A percentile compares a stretch with the other conserved stretches of the same genome.
These are phyloP conservation scores for Plutella xylostella DNA, from an alignment of 2,888 invertebrate species.

Conservation along the genomic window DNA sequence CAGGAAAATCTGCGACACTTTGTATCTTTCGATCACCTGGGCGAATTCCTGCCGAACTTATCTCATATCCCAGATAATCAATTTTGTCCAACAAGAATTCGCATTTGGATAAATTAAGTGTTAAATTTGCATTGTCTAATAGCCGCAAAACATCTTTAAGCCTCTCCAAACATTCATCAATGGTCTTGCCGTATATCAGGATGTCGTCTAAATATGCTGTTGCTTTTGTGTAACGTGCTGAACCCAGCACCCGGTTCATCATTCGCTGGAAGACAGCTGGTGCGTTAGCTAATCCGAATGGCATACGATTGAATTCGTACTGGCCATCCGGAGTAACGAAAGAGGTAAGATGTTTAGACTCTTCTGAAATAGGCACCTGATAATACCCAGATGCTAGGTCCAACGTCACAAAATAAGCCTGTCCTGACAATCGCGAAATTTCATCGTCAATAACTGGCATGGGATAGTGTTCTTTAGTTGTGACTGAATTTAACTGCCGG, in stretches of 20 bases:
- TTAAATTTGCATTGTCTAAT: slow-evolving; percentile 20
- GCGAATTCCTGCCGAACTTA: slow-evolving; percentile 20
- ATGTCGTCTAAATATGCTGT: slow-evolving; percentile 17
- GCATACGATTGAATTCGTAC: slow-evolving; percentile 27
- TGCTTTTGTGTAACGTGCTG: neutral
- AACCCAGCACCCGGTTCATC: neutral
- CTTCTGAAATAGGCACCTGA: slow-evolving; percentile 8
- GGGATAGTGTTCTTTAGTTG: slow-evolving; percentile 8
- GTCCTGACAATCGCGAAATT: slow-evolving; percentile 6
- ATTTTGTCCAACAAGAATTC: slow-evolving; percentile 21
- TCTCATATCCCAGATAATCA: slow-evolving; percentile 27
- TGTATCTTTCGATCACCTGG: slow-evolving; percentile 23
- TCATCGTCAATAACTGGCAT: slow-evolving; percentile 12
- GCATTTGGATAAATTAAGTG: slow-evolving; percentile 26
- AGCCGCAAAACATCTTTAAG: slow-evolving; percentile 15
- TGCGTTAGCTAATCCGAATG: slow-evolving; percentile 31
- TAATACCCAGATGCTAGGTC: slow-evolving; percentile 11
- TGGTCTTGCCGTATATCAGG: slow-evolving; percentile 11
- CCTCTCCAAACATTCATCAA: slow-evolving; percentile 17
- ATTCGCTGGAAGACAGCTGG: slow-evolving; percentile 26
- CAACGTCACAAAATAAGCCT: slow-evolving; percentile 6
- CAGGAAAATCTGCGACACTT: slow-evolving; percentile 24
- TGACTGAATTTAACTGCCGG: neutral
- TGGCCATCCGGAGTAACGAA: slow-evolving; percentile 23
- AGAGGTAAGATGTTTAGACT: slow-evolving; percentile 20